phyloP scores from a whole-genome alignment of 2,888 invertebrate genomes.

The Tetanocera ferruginea region DNA sequence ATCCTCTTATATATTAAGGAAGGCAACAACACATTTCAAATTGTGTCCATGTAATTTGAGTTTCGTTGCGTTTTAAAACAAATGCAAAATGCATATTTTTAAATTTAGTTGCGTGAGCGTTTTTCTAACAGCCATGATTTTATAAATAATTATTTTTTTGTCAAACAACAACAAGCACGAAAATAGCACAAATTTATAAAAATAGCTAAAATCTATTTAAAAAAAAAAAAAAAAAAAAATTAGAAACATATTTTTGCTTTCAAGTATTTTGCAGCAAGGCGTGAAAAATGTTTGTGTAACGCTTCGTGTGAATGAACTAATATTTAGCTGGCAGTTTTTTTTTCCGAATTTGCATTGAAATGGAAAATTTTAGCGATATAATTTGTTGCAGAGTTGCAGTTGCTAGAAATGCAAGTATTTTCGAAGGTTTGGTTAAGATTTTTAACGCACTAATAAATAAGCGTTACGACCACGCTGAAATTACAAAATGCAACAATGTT shows the following conservation, averaged over 20 bases:
- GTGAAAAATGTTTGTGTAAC: neutral
- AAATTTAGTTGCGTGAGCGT: neutral
- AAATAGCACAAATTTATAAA: conserved; percentile 24
- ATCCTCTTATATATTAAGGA: neutral
- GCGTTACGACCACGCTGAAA: too few species aligned
- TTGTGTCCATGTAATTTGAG: neutral
- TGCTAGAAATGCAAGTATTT: too few species aligned
- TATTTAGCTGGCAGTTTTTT: neutral
- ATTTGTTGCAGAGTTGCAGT: too few species aligned
- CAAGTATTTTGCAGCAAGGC: neutral
- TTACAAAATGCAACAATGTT: neutral
- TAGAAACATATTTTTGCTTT: neutral
- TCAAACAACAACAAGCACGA: conserved; percentile 11
- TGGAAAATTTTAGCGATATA: neutral
- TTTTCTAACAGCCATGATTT: neutral
- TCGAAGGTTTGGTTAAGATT: too few species aligned
- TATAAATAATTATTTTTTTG: conserved; percentile 4
- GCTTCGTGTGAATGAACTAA: conserved; percentile 18
- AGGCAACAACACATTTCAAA: neutral
- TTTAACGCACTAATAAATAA: neutral
- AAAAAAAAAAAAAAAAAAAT: too few species aligned
- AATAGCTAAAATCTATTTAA: neutral
- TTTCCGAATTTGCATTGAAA: neutral
- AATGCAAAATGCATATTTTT: neutral
- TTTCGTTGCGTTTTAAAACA: neutral